Percentiles rank a stretch among this genome's conserved stretches.
These are phyloP conservation scores for Diploscapter pachys DNA, from an alignment of 1,140 invertebrate species.

Conservation along the genomic window DNA sequence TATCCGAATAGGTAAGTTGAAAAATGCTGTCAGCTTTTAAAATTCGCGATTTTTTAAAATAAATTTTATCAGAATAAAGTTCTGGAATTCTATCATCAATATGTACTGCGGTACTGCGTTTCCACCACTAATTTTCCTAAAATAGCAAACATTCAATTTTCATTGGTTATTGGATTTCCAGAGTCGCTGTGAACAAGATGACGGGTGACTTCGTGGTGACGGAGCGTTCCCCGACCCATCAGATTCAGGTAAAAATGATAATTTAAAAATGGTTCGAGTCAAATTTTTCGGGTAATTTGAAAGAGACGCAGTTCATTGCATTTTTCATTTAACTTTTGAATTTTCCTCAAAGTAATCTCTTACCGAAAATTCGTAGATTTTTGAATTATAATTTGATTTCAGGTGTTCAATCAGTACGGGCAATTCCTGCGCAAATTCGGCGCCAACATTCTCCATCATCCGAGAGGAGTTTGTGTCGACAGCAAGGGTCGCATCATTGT, in stretches of 20 bases:
- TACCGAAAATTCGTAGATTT: too few species aligned
- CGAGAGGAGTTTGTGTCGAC: conserved; percentile 92
- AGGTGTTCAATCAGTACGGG: conserved; percentile 96
- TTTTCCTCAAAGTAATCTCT: too few species aligned
- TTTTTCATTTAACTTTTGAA: too few species aligned
- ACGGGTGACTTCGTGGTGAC: conserved; percentile 98
- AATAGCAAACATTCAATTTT: too few species aligned
- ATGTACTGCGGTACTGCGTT: too few species aligned
- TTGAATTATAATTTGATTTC: too few species aligned
- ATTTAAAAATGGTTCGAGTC: too few species aligned
- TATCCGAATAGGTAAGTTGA: conserved; percentile 76
- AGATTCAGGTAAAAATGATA: conserved; percentile 72
- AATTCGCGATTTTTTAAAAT: background rate
- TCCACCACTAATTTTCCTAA: too few species aligned
- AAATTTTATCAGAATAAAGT: too few species aligned
- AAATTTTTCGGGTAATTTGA: too few species aligned
- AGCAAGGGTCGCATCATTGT: conserved; percentile 96
- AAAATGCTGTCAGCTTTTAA: background rate
- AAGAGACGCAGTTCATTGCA: too few species aligned
- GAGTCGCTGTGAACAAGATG: conserved; percentile 91
- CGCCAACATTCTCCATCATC: conserved; percentile 95
- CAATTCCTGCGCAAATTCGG: conserved; percentile 98
- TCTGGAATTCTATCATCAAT: too few species aligned
- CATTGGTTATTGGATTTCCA: conserved; percentile 42
- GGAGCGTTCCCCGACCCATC: conserved; percentile 88